Evolutionary conservation across 1,140 invertebrate species (phyloP), one percentile per base, ranked within the genome.

Genomic region (Leptoteleia sp.): DNA sequence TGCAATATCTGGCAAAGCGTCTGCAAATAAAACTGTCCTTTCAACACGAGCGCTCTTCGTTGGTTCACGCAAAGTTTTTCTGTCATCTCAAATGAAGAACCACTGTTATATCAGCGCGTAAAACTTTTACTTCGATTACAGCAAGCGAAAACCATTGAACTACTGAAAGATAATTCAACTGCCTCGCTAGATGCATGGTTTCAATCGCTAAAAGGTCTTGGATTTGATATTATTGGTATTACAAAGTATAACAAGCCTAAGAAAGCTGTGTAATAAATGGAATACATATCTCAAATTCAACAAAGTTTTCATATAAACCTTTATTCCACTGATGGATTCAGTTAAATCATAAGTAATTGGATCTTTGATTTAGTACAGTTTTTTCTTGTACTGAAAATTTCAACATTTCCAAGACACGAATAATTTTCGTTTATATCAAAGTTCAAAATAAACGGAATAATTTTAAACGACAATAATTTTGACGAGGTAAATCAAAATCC

Each of bases 171-270:
- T 84, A 82, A 84, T 80, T 84, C 81, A 81, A 77, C 71, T 62
- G 47, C 50, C 12, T 68, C 13, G 40, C 25, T 77, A 82, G 81
- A 84, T 81, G 81, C 83, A 84, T 65, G 68, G 79, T 65, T 81
- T 71, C 76, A 84, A 82, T 84, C 76, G 78, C 81, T 81, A 81
- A 84, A 78, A 81, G 80, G 77, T 81, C 75, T 61, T 13, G 29
- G 55, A 38, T 55, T 54, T 62, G 33, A 50, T 50, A 38, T 5
- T 43, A 17, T 38, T 12, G 16, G n/a, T 33, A 25, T 37, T 19
- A 31, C 4, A 38, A 25, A 62, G 11, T 68, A 29, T 68, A 62
- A 67, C 29, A 38, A 33, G 31, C 1, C 29, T 35, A 12, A 37
- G n/a, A 55, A 40, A 67, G n/a, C n/a, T n/a, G n/a, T n/a, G n/a